phyloP scores from a whole-genome alignment of 2,113 vertebrate species.

The Lipophrys pholis region DNA sequence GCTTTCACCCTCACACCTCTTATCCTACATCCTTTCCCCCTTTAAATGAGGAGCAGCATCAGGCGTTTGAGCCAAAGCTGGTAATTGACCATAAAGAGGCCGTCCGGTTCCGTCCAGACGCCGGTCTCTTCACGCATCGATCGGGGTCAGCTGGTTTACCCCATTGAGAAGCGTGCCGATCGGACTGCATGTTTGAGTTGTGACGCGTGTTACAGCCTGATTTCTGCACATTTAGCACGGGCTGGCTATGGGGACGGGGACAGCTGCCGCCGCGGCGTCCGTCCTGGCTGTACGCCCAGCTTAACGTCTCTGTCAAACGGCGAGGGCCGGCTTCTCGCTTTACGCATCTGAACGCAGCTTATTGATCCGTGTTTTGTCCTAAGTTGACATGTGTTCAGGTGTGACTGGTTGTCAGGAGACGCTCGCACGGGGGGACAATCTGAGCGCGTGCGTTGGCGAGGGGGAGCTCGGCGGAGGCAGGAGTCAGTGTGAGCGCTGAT shows the following conservation, averaged over 20 bases:
- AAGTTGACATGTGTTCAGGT: background rate
- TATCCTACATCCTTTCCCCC: slow-evolving; percentile 1
- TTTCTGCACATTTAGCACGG: no score
- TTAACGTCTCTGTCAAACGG: no score
- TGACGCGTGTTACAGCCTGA: slow-evolving; percentile 51
- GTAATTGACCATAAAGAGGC: slow-evolving; percentile 37
- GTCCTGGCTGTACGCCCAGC: background rate
- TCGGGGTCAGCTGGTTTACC: slow-evolving; percentile 51
- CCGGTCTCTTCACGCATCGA: slow-evolving; percentile 41
- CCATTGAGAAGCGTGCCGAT: slow-evolving; percentile 30
- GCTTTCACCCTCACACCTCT: slow-evolving; percentile 37
- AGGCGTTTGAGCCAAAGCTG: slow-evolving; percentile 9
- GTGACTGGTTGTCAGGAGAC: rapidly evolving
- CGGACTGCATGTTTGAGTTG: slow-evolving; percentile 48
- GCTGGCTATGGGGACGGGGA: no score
- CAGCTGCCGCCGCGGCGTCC: no score
- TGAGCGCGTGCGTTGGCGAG: background rate
- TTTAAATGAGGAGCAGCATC: background rate
- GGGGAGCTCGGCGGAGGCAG: background rate
- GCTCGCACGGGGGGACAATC: background rate
- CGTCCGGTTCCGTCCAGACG: background rate
- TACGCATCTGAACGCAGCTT: background rate
- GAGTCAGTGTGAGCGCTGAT: background rate
- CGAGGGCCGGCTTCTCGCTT: no score
- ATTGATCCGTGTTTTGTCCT: slow-evolving; percentile 18